Evolutionary conservation across 2,888 invertebrate genomes (phyloP).

Genomic region (Pseudanteris insignis): DNA sequence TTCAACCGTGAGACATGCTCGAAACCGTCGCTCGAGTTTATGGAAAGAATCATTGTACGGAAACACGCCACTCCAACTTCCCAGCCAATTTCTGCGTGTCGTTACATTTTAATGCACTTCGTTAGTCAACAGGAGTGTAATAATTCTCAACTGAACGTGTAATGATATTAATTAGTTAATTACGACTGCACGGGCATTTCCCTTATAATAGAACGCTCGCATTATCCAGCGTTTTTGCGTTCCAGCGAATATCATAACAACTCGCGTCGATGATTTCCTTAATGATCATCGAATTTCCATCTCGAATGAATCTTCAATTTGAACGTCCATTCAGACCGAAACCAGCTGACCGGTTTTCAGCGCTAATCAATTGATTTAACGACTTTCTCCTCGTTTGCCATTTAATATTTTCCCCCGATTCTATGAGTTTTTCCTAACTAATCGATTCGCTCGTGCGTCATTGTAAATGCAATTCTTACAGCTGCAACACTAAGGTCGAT

Average conservation of each 20-base stretch:
- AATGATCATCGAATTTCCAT: too few species aligned
- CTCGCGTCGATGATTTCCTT: too few species aligned
- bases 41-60: slow-evolving; percentile 17
- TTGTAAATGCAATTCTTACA: too few species aligned
- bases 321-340: slow-evolving; percentile 5
- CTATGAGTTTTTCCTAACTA: too few species aligned
- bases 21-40: slow-evolving; percentile 15
- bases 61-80: slow-evolving; percentile 11
- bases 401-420: neutral
- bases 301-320: neutral
- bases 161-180: slow-evolving; percentile 45
- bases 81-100: too few species aligned
- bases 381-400: slow-evolving; percentile 28
- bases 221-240: too few species aligned
- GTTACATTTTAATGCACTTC: slow-evolving; percentile 24
- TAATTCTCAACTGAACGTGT: slow-evolving; percentile 30
- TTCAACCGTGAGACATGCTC: slow-evolving; percentile 34
- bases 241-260: too few species aligned
- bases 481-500: too few species aligned
- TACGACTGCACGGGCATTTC: slow-evolving; percentile 30
- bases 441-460: too few species aligned
- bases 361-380: slow-evolving; percentile 24
- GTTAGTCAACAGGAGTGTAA: slow-evolving; percentile 29
- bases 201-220: too few species aligned
- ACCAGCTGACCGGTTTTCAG: slow-evolving; percentile 22